phyloP scores from a whole-genome alignment of 2,888 invertebrate species.

The Drosophila mayaguana region DNA sequence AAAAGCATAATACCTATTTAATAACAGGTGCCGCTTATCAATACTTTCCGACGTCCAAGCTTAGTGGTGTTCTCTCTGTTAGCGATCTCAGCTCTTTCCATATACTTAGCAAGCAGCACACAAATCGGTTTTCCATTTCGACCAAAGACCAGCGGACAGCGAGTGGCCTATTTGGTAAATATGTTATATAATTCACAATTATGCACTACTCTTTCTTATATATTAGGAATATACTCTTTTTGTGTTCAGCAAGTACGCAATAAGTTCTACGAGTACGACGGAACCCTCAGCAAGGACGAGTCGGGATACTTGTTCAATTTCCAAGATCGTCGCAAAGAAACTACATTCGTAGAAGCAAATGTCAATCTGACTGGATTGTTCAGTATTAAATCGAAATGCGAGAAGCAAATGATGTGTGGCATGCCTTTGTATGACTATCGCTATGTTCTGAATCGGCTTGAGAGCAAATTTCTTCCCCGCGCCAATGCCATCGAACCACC shows the following conservation, averaged over 20 bases:
- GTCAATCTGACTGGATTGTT: conserved; percentile 62
- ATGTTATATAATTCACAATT: rapidly evolving
- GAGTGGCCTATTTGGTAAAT: conserved; percentile 84
- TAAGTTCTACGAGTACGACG: conserved; percentile 83
- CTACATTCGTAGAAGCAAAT: conserved; percentile 38
- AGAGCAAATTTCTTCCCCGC: conserved; percentile 69
- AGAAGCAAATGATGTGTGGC: conserved; percentile 74
- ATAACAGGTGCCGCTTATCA: conserved; percentile 49
- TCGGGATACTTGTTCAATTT: conserved; percentile 85
- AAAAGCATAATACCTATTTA: neutral
- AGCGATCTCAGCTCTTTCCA: conserved; percentile 18
- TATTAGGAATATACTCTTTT: neutral
- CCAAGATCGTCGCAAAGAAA: conserved; percentile 82
- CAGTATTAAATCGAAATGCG: conserved; percentile 62
- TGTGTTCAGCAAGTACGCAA: conserved; percentile 85
- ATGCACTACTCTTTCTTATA: conserved; percentile 70
- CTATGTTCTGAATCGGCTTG: conserved; percentile 43
- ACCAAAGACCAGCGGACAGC: conserved; percentile 85
- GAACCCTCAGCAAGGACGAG: conserved; percentile 82
- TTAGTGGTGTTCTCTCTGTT: conserved; percentile 30
- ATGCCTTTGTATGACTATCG: conserved; percentile 74
- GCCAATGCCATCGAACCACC: conserved; percentile 58
- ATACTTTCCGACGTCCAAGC: conserved; percentile 50
- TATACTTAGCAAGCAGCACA: conserved; percentile 80
- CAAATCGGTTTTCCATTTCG: conserved; percentile 87